phyloP scores from a whole-genome alignment of 2,113 vertebrate genomes.

The Myocastor coypus region DNA sequence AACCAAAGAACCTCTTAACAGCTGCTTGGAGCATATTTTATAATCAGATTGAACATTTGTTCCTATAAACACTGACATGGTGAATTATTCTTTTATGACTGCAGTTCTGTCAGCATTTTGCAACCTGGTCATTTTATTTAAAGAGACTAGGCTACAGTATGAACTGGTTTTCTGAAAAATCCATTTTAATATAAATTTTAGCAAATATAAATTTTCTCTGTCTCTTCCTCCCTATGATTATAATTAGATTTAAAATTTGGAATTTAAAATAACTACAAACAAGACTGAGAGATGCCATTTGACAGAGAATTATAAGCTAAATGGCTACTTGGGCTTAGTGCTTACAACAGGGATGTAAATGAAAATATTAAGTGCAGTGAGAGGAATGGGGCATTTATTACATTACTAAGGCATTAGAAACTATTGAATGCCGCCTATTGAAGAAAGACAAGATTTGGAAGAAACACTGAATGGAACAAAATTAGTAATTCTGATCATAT shows the following conservation, averaged over 20 bases:
- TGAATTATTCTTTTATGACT: slow-evolving; percentile 58
- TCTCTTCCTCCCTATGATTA: neutral
- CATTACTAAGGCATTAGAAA: neutral
- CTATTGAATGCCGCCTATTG: neutral
- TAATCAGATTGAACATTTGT: slow-evolving; percentile 66
- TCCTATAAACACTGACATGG: slow-evolving; percentile 67
- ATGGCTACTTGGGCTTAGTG: neutral
- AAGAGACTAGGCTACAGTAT: slow-evolving; percentile 15
- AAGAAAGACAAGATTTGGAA: neutral
- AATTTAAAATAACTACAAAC: slow-evolving; percentile 32
- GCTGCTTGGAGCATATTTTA: slow-evolving; percentile 70
- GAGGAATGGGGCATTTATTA: neutral
- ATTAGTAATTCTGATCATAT: neutral
- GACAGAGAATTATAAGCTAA: slow-evolving; percentile 22
- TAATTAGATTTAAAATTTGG: slow-evolving; percentile 30
- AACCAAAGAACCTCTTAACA: slow-evolving; percentile 68
- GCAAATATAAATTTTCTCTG: slow-evolving; percentile 1
- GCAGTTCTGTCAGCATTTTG: slow-evolving; percentile 33
- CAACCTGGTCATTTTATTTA: slow-evolving; percentile 38
- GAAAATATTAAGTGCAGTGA: neutral
- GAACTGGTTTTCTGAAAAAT: slow-evolving; percentile 25
- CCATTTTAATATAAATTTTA: slow-evolving; percentile 3
- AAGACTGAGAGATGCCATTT: slow-evolving; percentile 30
- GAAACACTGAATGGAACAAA: neutral
- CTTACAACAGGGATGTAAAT: neutral